Percentiles rank a stretch among this genome's conserved stretches.
Evolutionary conservation across 2,888 invertebrate species (phyloP).

Genomic region (Sminthurides aquaticus): DNA sequence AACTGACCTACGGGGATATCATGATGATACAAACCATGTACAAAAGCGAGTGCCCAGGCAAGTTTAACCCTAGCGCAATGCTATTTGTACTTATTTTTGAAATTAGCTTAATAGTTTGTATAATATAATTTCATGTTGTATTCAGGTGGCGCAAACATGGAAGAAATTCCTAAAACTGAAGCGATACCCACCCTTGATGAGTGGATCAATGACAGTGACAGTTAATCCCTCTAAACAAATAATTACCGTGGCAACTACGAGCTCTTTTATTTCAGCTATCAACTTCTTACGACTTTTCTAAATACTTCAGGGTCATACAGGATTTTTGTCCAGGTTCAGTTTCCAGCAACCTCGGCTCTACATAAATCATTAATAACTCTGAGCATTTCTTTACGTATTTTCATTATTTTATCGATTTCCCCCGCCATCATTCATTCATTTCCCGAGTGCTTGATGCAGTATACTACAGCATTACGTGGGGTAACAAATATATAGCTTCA

Average conservation of each 20-base stretch:
- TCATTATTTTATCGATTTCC: too few relatives aligned
- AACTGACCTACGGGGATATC: slow-evolving; percentile 34
- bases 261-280: neutral
- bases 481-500: too few relatives aligned
- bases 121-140: too few relatives aligned
- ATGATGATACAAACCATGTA: slow-evolving; percentile 38
- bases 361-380: too few relatives aligned
- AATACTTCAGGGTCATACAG: neutral
- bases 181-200: neutral
- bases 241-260: neutral
- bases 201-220: neutral
- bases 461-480: too few relatives aligned
- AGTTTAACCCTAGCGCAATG: neutral
- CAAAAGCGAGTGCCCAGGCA: slow-evolving; percentile 32
- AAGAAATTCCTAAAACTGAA: neutral
- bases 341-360: too few relatives aligned
- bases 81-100: too few relatives aligned
- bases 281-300: neutral
- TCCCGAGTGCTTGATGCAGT: too few relatives aligned
- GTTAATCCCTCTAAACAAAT: neutral
- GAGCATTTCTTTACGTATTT: too few relatives aligned
- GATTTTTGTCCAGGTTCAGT: too few relatives aligned
- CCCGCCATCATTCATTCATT: too few relatives aligned
- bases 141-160: slow-evolving; percentile 1
- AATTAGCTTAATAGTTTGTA: too few relatives aligned